Evolutionary conservation across 2,888 invertebrate genomes (phyloP), one percentile per base, ranked within the genome.

Genomic region (Orthosia gothica): DNA sequence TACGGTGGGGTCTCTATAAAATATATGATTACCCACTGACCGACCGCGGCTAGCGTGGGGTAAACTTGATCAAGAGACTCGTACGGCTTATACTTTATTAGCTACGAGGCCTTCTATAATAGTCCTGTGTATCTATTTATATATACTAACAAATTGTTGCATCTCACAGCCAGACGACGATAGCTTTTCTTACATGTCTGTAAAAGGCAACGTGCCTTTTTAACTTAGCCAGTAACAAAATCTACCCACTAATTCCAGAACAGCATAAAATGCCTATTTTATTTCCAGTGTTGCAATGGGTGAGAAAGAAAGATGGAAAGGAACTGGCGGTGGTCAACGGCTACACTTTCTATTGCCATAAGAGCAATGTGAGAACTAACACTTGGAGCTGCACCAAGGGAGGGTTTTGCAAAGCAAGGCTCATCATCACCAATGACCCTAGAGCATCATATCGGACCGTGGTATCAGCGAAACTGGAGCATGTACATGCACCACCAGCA

Each of bases 381-480:
- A 73, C 76, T 9, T 85, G 85, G 85, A 81, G 86, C 23, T 85
- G 85, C 32, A 85, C 86, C 92, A 86, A 75, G 50, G 83, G 83
- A 0, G 84, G 81, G 15, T 75, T 63, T 49, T 77, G 72, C 18
- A 82, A 82, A 62, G 81, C 81, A 11, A 45, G 82, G 32, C 82
- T 82, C 15, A 82, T 80, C 7, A 83, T 82, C 47, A 83, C 81
- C 15, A 82, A 82, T 16, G 80, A 82, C 3, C 0, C 9, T n/a
- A 75, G 70, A 11, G 70, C 84, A 13, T 54, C 70, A 3, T 47
- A 63, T n/a, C 64, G 81, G 20, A 83, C 75, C 9, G 81, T 82
- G 18, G 62, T 82, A 12, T 82, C 84, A 12, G 82, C 82, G 0
- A 84, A 72, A n/a, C 50, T 82, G 49, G 72, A 82, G 0, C 89